phyloP scores from a whole-genome alignment of 1,140 invertebrate species.

The Drosophila sturtevanti region DNA sequence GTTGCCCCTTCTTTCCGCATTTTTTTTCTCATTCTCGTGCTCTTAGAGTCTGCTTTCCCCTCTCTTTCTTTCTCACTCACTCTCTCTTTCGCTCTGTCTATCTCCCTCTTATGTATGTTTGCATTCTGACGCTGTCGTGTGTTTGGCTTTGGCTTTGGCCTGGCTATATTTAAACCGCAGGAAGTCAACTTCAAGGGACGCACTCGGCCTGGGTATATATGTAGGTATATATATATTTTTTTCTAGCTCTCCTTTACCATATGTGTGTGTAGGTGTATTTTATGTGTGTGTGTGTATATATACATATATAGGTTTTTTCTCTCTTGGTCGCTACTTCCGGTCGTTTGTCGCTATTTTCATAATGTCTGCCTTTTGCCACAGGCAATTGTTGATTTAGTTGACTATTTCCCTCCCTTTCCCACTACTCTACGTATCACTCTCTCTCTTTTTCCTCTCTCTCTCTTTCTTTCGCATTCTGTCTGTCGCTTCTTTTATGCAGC shows the following conservation, averaged over 20 bases:
- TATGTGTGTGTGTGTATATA: neutral
- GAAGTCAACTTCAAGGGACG: constrained; percentile 64
- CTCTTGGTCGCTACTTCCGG: constrained; percentile 62
- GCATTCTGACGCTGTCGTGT: constrained; percentile 61
- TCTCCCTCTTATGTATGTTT: no score
- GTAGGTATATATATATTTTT: constrained; percentile 14
- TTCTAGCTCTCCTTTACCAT: constrained; percentile 39
- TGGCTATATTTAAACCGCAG: constrained; percentile 74
- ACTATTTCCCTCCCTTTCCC: constrained; percentile 6
- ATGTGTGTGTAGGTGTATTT: constrained; percentile 19
- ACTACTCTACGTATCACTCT: neutral
- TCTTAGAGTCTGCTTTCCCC: neutral
- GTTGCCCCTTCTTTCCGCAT: neutral
- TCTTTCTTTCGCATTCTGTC: no score
- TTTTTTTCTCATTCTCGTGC: neutral
- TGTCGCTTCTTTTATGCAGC: neutral
- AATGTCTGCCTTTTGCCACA: constrained; percentile 54
- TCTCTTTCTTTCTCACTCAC: neutral
- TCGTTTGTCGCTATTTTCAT: constrained; percentile 79
- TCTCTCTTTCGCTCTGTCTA: neutral
- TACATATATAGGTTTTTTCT: constrained; percentile 11
- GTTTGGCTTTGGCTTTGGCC: constrained; percentile 67
- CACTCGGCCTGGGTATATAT: constrained; percentile 49
- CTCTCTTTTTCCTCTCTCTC: constrained; percentile 30
- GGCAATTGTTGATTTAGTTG: constrained; percentile 72